Base-by-base conservation (phyloP, 2,797 vertebrate genomes). In the Pseudochromis fuscus region DNA sequence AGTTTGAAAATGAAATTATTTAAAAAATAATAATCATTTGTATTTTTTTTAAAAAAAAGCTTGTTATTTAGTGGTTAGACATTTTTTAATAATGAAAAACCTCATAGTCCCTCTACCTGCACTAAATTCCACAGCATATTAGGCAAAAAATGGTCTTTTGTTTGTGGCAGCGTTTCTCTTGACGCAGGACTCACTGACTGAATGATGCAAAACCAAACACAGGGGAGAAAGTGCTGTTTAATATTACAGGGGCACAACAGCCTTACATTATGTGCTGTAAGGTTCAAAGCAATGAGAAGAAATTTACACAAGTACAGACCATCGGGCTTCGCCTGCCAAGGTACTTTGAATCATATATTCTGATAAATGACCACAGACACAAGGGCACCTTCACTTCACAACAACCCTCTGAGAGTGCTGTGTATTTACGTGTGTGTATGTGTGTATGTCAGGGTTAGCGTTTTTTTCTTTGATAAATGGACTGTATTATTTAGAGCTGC, bases 301-400 rank as follows among this genome's bases (percentile, higher is more conserved):
- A 82, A 76, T 78, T 63, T 67, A 59, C 65, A 76, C 71, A 68
- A 69, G 31, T 37, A 27, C 62, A 69, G 37, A 58, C 63, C 21
- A 23, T 30, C 56, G 57, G 48, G 65, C 63, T 82, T 75, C 13
- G 38, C 58, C 80, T 85, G 76, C 60, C 53, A 61, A 1, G 2
- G 45, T 67, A 60, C 81, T 88, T 87, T 81, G 87, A 84, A 83
- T 83, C 65, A 48, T 58, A 48, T 65, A 67, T 75, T 67, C 73
- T 89, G 89, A 92, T 83, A 79, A 89, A 91, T 87, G 84, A 85
- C 82, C 87, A 59, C 23, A 0, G 67, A 87, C 79, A 84, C 87
- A 88, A 90, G 88, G 89, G 82, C 89, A 91, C 90, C 89, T 92
- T 92, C 59, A 74, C 61, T 63, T 66, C 56, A 65, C 64, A 77